Conservation (phyloP, 2,797 vertebrate genomes). For the Neosilurus mollespiculum region DNA sequence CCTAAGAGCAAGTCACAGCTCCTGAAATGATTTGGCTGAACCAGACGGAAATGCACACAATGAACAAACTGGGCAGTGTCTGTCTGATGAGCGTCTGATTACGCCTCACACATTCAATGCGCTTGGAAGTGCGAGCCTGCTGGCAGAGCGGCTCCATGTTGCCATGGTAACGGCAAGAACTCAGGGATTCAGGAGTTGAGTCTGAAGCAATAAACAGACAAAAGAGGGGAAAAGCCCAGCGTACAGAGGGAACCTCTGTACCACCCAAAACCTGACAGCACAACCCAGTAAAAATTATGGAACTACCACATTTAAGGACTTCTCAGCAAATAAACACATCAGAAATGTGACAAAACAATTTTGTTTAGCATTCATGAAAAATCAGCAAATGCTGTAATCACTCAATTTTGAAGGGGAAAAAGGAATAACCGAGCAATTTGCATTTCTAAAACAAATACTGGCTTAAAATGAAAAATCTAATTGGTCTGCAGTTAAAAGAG, state of each 20-base stretch:
- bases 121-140: slow-evolving; percentile 47
- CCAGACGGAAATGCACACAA: slow-evolving; percentile 47
- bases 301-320: no score
- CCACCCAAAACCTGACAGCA: background rate
- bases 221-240: slow-evolving; percentile 43
- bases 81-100: slow-evolving; percentile 57
- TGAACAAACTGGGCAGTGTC: slow-evolving; percentile 50
- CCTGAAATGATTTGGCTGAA: slow-evolving; percentile 18
- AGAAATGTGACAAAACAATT: no score
- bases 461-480: no score
- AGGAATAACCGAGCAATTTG: no score
- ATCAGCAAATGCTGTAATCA: no score
- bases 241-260: slow-evolving; percentile 22
- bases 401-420: no score
- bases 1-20: background rate
- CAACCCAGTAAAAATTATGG: no score
- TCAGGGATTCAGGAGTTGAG: slow-evolving; percentile 52
- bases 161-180: slow-evolving; percentile 58
- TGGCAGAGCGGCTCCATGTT: slow-evolving; percentile 54
- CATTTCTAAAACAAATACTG: no score
- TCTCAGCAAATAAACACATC: no score
- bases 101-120: slow-evolving; percentile 52
- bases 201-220: slow-evolving; percentile 55
- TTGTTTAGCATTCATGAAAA: no score
- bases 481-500: no score